Evolutionary conservation across 2,888 invertebrate species (phyloP), one percentile per base, ranked within the genome.

Genomic region (Coleophora flavipennella): DNA sequence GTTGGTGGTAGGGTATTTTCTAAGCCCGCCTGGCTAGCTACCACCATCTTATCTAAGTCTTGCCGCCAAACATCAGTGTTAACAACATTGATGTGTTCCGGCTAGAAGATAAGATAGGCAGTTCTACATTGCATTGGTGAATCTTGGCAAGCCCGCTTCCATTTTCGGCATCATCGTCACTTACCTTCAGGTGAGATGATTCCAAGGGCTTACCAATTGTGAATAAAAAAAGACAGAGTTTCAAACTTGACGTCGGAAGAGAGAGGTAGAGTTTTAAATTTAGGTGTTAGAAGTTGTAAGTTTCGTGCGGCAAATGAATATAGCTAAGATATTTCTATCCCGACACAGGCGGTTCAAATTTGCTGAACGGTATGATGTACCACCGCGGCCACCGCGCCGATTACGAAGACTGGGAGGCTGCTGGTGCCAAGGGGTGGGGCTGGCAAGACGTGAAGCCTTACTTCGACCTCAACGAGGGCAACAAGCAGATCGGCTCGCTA

Each of bases 281-380:
- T 9, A 27, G 10, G 8, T 27, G 2, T 1, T 9, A 27, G 8
- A 27, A 27, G 10, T 9, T 27, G 10, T 2, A 27, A 9, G 8
- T 10, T 27, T 27, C 28, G n/a, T 27, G 10, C 8, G 1, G 28
- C 28, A 27, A 10, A 10, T 9, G 28, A 8, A 27, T 8, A 10
- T 27, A 27, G 2, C 10, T 27, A 27, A 27, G 8, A 27, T 27
- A 27, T 10, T 10, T 2, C 1, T 10, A 27, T 9, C 10, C 10
- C n/a, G n/a, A n/a, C n/a, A n/a, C 39, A 54, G 93, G 93, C 10
- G 93, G 93, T 0, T 81, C 85, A 40, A 87, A 87, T 38, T 87
- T 90, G 0, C 81, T 92, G 10, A 92, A 93, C 64, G 93, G 93
- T 6, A 93, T 93, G 93, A 92, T 91, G 88, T 93, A 92, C 63